Evolutionary conservation across 2,797 vertebrate genomes (phyloP), one percentile per base, ranked within the genome.

Genomic region (Gambusia yucatana): DNA sequence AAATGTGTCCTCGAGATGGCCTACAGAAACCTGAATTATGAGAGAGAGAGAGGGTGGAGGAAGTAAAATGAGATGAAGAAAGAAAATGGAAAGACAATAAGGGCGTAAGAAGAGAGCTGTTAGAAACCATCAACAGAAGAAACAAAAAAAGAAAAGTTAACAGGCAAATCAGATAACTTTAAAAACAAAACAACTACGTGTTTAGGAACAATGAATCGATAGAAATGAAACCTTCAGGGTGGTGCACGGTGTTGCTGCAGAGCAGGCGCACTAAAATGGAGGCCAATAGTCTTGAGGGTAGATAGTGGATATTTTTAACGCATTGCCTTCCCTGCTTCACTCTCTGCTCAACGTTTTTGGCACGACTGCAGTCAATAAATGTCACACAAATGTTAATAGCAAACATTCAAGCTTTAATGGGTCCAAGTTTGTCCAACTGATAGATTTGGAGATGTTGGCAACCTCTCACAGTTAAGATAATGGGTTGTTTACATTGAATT

Each of bases 1-100:
- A 87, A 88, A 89, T 82, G 63, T 88, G 79, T 88, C 88, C 84
- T 86, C 82, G 89, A 91, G 87, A 91, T 82, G 91, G 87, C 36
- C 86, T 83, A 89, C 39, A 78, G 73, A 77, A 77, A 88, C 84
- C 82, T 82, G 80, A 77, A 81, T 77, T 75, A 73, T 75, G 61
- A 22, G 11, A 33, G 33, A 33, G 61, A 61, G 36, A 11, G 65
- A 72, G 16, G 72, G 59, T 14, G 10, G 59, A 28, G 25, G 69
- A 30, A 48, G 39, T 28, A 17, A 9, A 30, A 75, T 44, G n/a
- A 9, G 11, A 70, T 10, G 3, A 36, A 65, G 6, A 63, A 36
- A 16, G n/a, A 57, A 74, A 61, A 67, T 3, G 50, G 44, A 77
- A 46, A 50, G 10, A 46, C 63, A 73, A 48, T n/a, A 20, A 2